Evolutionary conservation across 2,888 invertebrate species (phyloP), one percentile per base, ranked within the genome.

Genomic region (Eupithecia centaureata): DNA sequence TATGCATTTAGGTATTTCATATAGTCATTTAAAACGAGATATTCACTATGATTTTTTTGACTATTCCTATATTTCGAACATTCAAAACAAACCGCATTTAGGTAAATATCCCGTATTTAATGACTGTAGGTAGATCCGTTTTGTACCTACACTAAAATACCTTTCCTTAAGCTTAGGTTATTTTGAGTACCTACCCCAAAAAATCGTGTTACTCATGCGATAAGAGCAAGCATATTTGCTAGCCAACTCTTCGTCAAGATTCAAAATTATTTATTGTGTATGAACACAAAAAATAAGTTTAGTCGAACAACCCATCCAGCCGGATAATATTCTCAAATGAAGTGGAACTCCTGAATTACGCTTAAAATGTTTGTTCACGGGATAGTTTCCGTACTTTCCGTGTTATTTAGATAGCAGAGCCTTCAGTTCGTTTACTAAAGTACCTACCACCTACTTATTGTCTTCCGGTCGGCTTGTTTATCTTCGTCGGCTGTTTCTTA

Each of bases 281-380:
- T 38, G 38, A 38, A n/a, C n/a, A n/a, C n/a, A 18, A 42, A 42
- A 42, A 38, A 38, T 38, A 0, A 5, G 8, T 56, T 63, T 15
- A 15, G 4, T 54, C 73, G 67, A 79, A 73, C 82, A 76, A 86
- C 84, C 85, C 84, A 78, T 76, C 76, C 78, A 74, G 68, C 78
- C 56, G 54, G 13, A 54, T 30, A 27, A 75, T 76, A 79, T 75
- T 78, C 77, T 79, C 82, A 87, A 88, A 87, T 87, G 84, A 87
- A 88, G 81, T 83, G 82, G 79, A 82, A 80, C 79, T 81, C 75
- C 75, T 75, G 82, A 81, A 83, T 83, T 85, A 83, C 81, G 81
- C 79, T 80, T 78, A 82, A 80, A 85, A 83, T 81, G 80, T 83
- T 84, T 79, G 79, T 77, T 77, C 75, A 73, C 79, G 74, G 79